Evolutionary conservation across 2,113 vertebrate species (phyloP).

Genomic region (Passer montanus): DNA sequence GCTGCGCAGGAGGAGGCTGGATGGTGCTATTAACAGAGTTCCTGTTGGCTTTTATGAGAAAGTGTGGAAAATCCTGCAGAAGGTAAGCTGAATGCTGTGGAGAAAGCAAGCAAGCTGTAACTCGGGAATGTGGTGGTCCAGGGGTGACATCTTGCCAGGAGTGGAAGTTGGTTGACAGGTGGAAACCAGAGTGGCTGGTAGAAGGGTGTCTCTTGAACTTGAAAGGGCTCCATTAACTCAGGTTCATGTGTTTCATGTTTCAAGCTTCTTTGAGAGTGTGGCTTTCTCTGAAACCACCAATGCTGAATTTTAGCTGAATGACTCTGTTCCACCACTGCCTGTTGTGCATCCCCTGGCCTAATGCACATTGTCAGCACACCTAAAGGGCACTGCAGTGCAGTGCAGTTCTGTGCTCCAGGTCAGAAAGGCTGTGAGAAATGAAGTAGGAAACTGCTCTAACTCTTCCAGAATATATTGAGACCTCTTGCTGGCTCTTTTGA

Average conservation of each 20-base stretch:
- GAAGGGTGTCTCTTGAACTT: neutral
- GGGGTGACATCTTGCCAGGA: neutral
- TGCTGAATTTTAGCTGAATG: neutral
- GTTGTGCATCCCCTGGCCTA: neutral
- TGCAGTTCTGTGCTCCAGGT: neutral
- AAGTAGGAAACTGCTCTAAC: neutral
- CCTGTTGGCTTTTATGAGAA: conserved; percentile 97
- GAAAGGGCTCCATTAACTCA: neutral
- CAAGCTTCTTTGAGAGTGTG: neutral
- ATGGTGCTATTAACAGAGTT: conserved; percentile 97
- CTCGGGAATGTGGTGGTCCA: neutral
- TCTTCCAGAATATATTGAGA: neutral
- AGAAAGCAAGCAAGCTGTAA: neutral
- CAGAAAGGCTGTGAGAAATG: neutral
- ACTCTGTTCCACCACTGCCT: neutral
- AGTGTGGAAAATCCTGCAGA: conserved; percentile 97
- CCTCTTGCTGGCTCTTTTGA: neutral
- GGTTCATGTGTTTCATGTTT: neutral
- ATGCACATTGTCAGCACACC: neutral
- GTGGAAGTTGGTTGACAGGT: neutral
- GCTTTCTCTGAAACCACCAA: neutral
- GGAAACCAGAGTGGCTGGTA: neutral
- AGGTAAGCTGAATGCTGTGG: conserved; percentile 67
- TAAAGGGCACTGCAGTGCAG: neutral
- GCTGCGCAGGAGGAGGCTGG: conserved; percentile 92